Percentiles rank a stretch among this genome's conserved stretches.
These are phyloP conservation scores for Melierax canorus DNA, from an alignment of 2,113 vertebrate genomes.

Conservation along the genomic window DNA sequence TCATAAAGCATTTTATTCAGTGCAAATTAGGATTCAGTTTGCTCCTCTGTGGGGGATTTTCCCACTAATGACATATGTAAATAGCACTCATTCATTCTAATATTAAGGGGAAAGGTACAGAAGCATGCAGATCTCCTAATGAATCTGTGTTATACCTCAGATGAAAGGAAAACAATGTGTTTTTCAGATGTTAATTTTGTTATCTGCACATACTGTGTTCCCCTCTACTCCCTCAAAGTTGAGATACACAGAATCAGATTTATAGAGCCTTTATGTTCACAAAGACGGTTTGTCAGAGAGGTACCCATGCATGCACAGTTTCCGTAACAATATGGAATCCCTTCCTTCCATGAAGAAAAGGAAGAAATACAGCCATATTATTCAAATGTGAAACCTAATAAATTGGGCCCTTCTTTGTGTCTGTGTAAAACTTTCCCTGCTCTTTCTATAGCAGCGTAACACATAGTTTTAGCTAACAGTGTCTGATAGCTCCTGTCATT, in stretches of 20 bases:
- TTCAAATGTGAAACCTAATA: constrained; percentile 17
- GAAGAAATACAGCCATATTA: constrained; percentile 47
- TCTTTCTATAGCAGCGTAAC: background rate
- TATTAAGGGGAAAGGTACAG: constrained; percentile 52
- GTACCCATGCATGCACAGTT: constrained; percentile 18
- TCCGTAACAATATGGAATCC: background rate
- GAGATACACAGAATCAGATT: constrained; percentile 29
- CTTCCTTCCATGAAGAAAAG: constrained; percentile 9
- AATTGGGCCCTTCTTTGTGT: background rate
- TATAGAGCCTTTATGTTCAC: constrained; percentile 39
- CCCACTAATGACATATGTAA: constrained; percentile 64
- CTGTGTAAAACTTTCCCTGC: background rate
- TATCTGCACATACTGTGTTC: background rate
- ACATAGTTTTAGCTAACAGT: background rate
- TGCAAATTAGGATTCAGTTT: constrained; percentile 51
- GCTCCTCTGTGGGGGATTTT: constrained; percentile 61
- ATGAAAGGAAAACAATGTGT: constrained; percentile 52
- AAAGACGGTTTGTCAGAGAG: constrained; percentile 18
- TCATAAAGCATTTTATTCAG: constrained; percentile 56
- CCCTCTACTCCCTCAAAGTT: background rate
- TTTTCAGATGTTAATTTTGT: constrained; percentile 59
- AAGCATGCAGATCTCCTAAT: constrained; percentile 57
- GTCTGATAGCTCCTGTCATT: background rate
- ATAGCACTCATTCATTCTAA: constrained; percentile 54
- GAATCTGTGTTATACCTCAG: constrained; percentile 51